Base-by-base conservation (phyloP, 1,140 invertebrate genomes). In the Cydia splendana region DNA sequence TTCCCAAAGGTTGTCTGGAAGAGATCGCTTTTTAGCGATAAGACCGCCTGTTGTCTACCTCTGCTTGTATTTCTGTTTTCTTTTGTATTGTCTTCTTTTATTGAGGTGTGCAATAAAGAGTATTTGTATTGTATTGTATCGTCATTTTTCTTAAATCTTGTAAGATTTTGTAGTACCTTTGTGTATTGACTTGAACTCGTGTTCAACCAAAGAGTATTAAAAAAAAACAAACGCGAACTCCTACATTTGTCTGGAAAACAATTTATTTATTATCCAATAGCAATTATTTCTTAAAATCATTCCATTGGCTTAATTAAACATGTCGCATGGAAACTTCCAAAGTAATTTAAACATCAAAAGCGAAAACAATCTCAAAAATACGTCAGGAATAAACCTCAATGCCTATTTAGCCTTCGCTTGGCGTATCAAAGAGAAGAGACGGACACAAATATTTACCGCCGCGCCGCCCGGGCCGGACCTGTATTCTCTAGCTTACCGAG, bases 361-460 rank as follows among this genome's bases (percentile, higher is more conserved):
- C n/a, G 51, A 69, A 34, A 69, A 69, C 65, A 69, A 69, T 69
- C 65, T 28, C 30, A 42, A 24, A 24, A 71, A 45, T 18, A 42
- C 67, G 67, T 20, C 30, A 71, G 6, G 38, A 71, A 71, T 28
- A 71, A 71, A 71, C 38, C 67, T 18, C 67, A 71, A 42, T 71
- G 30, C 67, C 34, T 71, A 71, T 71, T 71, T 71, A 71, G 34
- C 67, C 34, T 18, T 18, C 15, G 67, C 38, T 10, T 10, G 67
- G n/a, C 34, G 24, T 71, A 38, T 71, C 34, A 71, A 71, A 71
- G 67, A 71, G 30, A 71, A 71, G 67, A 71, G 30, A 42, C 38
- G 67, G 30, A 71, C 34, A 38, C 67, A 71, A 71, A 71, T 71
- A 71, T 71, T 71, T 71, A 71, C 67, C 67, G 28, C 30, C 28